These are phyloP conservation scores for Busseola fusca DNA, from an alignment of 2,888 invertebrate genomes.

Conservation along the genomic window DNA sequence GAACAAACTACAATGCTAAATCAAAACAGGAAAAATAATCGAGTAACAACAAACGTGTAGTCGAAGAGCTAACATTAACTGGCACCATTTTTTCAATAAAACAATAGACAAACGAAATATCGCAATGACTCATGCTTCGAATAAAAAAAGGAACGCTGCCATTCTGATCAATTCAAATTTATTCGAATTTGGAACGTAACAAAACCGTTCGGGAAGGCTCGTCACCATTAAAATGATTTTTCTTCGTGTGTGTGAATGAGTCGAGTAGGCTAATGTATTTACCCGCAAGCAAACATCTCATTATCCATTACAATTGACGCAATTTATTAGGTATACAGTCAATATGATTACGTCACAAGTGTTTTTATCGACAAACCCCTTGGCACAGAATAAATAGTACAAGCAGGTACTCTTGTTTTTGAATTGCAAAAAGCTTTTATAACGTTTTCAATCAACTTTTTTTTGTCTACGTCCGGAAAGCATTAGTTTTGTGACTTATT, in stretches of 20 bases:
- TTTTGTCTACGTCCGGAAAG: background rate
- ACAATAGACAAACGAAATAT: slow-evolving; percentile 5
- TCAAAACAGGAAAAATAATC: background rate
- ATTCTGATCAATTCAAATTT: slow-evolving; percentile 43
- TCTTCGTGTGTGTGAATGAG: slow-evolving; percentile 41
- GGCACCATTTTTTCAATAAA: slow-evolving; percentile 3
- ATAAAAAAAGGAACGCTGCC: slow-evolving; percentile 17
- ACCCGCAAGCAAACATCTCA: slow-evolving; percentile 34
- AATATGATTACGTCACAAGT: slow-evolving; percentile 44
- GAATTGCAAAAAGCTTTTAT: slow-evolving; percentile 45
- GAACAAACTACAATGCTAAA: background rate
- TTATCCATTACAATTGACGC: slow-evolving; percentile 51
- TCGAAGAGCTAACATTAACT: background rate
- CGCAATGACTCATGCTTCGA: background rate
- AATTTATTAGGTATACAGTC: slow-evolving; percentile 49
- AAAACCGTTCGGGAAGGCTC: slow-evolving; percentile 26
- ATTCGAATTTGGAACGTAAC: slow-evolving; percentile 43
- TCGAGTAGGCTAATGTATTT: slow-evolving; percentile 55
- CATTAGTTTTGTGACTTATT: slow-evolving; percentile 7
- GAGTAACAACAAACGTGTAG: background rate
- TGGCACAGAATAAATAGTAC: background rate
- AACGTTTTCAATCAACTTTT: slow-evolving; percentile 28
- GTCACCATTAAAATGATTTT: slow-evolving; percentile 35
- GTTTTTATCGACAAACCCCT: slow-evolving; percentile 28
- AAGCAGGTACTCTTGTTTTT: slow-evolving; percentile 16